A percentile compares a stretch with the other conserved stretches of the same genome.
Evolutionary conservation across 53 echinoderm and acorn worm species (phyloP).

Genomic region (Echinarachnius parma): DNA sequence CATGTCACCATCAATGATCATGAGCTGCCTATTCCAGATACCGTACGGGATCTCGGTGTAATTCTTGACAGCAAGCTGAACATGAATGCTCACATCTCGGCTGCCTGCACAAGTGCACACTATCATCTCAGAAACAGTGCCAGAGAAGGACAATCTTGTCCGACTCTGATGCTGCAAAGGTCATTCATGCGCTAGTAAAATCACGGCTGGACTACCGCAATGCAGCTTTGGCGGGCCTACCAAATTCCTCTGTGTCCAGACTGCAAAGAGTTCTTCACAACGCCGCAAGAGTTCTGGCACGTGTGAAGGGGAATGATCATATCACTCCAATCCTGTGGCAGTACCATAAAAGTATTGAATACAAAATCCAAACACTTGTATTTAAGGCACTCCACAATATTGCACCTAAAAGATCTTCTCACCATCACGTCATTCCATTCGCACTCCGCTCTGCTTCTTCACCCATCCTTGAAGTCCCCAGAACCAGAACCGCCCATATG

Average conservation of each 20-base stretch:
- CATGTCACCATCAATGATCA: neutral
- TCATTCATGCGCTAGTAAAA: neutral
- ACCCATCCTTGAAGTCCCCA: too few species aligned
- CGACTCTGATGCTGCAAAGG: neutral
- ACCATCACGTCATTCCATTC: too few species aligned
- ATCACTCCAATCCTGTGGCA: neutral
- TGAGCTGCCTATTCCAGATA: neutral
- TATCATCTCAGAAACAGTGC: neutral
- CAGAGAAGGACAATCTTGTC: neutral
- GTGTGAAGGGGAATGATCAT: neutral
- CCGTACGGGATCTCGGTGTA: neutral
- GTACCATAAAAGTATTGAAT: neutral
- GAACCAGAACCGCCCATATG: too few species aligned
- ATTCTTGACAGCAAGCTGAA: neutral
- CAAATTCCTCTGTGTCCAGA: neutral
- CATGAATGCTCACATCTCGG: neutral
- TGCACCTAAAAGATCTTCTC: neutral
- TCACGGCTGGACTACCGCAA: neutral
- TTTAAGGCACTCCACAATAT: neutral
- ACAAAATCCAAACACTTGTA: neutral
- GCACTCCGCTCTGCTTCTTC: too few species aligned
- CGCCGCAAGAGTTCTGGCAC: neutral
- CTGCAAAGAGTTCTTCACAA: neutral
- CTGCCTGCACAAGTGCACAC: neutral
- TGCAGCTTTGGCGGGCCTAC: neutral